phyloP scores from a whole-genome alignment of 2,888 invertebrate genomes.

The Nudaria mundana region DNA sequence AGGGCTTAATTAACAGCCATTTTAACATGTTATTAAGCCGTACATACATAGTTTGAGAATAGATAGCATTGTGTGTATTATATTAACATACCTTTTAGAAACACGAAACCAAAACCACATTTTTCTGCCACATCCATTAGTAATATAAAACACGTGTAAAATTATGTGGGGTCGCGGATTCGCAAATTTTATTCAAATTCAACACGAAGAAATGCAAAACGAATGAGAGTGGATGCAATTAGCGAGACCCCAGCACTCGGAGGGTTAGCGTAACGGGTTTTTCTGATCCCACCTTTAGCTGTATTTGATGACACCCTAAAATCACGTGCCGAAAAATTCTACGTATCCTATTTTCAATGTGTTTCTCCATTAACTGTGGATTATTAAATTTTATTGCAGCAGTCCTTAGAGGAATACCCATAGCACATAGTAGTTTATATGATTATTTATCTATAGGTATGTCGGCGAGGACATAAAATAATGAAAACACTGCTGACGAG shows the following conservation, averaged over 20 bases:
- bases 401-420: no score
- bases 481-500: no score
- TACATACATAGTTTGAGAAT: no score
- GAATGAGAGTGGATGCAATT: conserved; percentile 42
- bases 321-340: conserved; percentile 4
- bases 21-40: no score
- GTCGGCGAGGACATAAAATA: no score
- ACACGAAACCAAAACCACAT: not conserved
- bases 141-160: conserved; percentile 6
- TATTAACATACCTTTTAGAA: no score
- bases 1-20: no score
- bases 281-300: conserved; percentile 29
- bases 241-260: conserved; percentile 25
- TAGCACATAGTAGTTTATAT: no score
- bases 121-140: not conserved
- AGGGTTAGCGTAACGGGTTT: conserved; percentile 24
- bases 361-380: no score
- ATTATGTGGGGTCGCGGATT: conserved; percentile 10
- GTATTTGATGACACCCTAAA: conserved; percentile 26
- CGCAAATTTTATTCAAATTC: conserved; percentile 39
- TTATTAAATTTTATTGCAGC: no score
- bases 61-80: no score
- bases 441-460: no score
- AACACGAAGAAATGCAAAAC: conserved; percentile 34
- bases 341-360: conserved; percentile 1